Evolutionary conservation across 1,140 invertebrate species (phyloP), one percentile per base, ranked within the genome.

Genomic region (Sitobion miscanthi): DNA sequence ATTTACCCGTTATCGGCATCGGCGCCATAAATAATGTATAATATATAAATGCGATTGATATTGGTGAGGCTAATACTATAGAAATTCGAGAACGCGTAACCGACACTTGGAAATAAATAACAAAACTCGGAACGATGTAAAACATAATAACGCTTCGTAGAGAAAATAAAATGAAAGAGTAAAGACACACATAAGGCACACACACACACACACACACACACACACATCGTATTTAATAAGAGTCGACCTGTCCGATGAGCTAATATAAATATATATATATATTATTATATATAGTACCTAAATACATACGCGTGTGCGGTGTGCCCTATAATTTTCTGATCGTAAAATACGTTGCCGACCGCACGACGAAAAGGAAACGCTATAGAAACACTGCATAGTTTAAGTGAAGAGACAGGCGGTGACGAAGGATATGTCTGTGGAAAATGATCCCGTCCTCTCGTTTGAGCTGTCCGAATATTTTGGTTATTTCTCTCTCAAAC

Each of bases 281-380:
- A 25, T 62, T 8, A 62, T 77, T 17, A n/a, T n/a, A 11, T 17
- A n/a, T 69, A 69, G 14, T 69, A n/a, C 30, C 30, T 69, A 77
- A 17, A n/a, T n/a, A 69, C 62, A 23, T 25, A 45, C 21, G 20
- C 21, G 3, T 25, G 83, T 85, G 83, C 83, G 21, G 3, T 25
- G 83, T 85, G 83, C 83, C 38, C 83, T 85, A 42, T 85, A 85
- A 85, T 85, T 85, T 85, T 25, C 83, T 45, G 83, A 42, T 85
- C 83, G 11, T 85, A 85, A 85, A 85, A 85, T 85, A 85, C 83
- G 42, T 30, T 85, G 21, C 23, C 83, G 83, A 85, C 83, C 83
- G 42, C 83, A 85, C 38, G 83, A 85, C 21, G 83, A 85, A 9
- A 8, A 25, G 20, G 83, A 85, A 42, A 85, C 35, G 83, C 23